Conservation (phyloP, 1,140 invertebrate genomes). For the Drosophila suzukii region DNA sequence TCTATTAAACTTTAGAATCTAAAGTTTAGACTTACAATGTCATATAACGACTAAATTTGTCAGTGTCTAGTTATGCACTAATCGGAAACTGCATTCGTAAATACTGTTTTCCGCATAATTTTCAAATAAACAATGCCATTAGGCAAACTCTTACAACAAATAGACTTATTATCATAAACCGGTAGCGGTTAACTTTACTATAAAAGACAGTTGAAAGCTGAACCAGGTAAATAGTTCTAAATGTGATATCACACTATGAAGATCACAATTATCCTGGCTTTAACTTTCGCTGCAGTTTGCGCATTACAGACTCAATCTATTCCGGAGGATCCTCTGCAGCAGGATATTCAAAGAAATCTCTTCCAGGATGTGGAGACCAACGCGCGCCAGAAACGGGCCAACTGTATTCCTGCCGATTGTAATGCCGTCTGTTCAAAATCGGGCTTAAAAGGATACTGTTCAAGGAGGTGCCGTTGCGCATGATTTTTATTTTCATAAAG, state of each 20-base stretch:
- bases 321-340: background rate
- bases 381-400: slow-evolving; percentile 27
- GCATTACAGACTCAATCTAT: background rate
- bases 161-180: slow-evolving; percentile 10
- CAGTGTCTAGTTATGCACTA: slow-evolving; percentile 5
- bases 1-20: background rate
- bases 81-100: background rate
- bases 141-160: background rate
- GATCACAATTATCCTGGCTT: slow-evolving; percentile 4
- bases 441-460: background rate
- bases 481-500: too few species aligned
- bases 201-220: slow-evolving; percentile 1
- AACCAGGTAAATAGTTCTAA: slow-evolving; percentile 5
- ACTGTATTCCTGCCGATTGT: background rate
- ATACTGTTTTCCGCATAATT: slow-evolving; percentile 5
- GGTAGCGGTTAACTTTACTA: slow-evolving; percentile 2
- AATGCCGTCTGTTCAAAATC: background rate
- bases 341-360: background rate
- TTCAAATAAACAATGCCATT: background rate
- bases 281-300: background rate
- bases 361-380: background rate
- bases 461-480: background rate
- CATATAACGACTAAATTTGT: slow-evolving; percentile 3
- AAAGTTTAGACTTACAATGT: background rate
- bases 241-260: slow-evolving; percentile 2